Evolutionary conservation across 2,888 invertebrate genomes (phyloP).

Genomic region (Trisateles emortualis): DNA sequence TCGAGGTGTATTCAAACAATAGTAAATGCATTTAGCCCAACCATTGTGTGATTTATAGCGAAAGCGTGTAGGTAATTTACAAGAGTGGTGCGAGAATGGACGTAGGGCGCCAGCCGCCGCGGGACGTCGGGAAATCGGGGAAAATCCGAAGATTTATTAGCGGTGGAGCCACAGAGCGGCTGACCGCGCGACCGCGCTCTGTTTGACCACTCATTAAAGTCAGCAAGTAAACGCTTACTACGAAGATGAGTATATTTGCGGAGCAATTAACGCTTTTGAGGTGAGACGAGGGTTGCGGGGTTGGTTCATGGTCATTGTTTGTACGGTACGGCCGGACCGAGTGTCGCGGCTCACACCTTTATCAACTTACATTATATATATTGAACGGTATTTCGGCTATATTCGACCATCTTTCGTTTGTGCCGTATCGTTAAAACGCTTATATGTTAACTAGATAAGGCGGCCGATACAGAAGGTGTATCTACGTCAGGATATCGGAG

Average conservation of each 20-base stretch:
- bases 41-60: slow-evolving; percentile 84
- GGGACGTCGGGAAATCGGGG: slow-evolving; percentile 83
- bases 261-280: slow-evolving; percentile 83
- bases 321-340: slow-evolving; percentile 57
- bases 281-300: slow-evolving; percentile 80
- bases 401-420: slow-evolving; percentile 59
- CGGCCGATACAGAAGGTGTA: slow-evolving; percentile 73
- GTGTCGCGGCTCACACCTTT: slow-evolving; percentile 34
- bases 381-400: slow-evolving; percentile 48
- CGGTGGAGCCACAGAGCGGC: slow-evolving; percentile 69
- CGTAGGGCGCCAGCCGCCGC: slow-evolving; percentile 65
- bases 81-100: slow-evolving; percentile 78
- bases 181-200: slow-evolving; percentile 73
- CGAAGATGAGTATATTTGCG: slow-evolving; percentile 85
- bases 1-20: slow-evolving; percentile 82
- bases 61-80: slow-evolving; percentile 86
- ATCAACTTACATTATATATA: slow-evolving; percentile 36
- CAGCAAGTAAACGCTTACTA: slow-evolving; percentile 82
- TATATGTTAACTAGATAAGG: slow-evolving; percentile 75
- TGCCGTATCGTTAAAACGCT: slow-evolving; percentile 64
- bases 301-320: slow-evolving; percentile 68
- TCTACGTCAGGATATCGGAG: slow-evolving; percentile 74
- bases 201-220: slow-evolving; percentile 86
- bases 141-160: slow-evolving; percentile 85
- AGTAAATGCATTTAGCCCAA: slow-evolving; percentile 83